Evolutionary conservation across 2,113 vertebrate species (phyloP), one percentile per base, ranked within the genome.

Genomic region (Solea senegalensis): DNA sequence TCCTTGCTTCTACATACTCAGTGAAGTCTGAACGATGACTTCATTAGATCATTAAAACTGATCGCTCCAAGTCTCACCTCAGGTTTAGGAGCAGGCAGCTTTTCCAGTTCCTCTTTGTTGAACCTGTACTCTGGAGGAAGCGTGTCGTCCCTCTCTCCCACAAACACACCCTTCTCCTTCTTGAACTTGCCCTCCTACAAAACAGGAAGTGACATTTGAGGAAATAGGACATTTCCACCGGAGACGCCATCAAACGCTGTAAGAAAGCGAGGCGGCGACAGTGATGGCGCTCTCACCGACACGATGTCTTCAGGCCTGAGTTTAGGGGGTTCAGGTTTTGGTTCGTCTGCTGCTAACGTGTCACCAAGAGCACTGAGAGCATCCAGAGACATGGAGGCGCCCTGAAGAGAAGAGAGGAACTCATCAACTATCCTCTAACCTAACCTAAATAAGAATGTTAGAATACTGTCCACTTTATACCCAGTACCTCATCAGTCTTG

Each of bases 81-180:
- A 34, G 86, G 84, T 73, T 82, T 62, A 4, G 85, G 78, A 72
- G 90, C 44, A 50, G 91, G 90, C 15, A 74, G 63, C 9, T 91
- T 84, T 46, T 67, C 68, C 0, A 80, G 76, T 16, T 90, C 65
- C 1, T 89, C 86, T 57, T 75, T 40, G 8, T 84, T 69, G 21
- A 89, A 90, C 72, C 91, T 90, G 85, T 94, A 94, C 0, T 12
- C 62, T 54, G 92, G 90, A 43, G 84, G 88, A 52, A 93, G 63
- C 0, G 90, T 53, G 61, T 91, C 88, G 0, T 94, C 92, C 34
- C 80, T 74, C 80, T 92, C 93, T 16, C 93, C 93, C 0, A 93
- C 88, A 13, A 5, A 70, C 16, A 92, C 90, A 6, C 85, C 91
- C 57, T 92, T 84, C 76, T 91, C 76, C 27, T 80, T 48, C 40